Evolutionary conservation across 1,140 invertebrate genomes (phyloP).

Genomic region (Gryllus bimaculatus): DNA sequence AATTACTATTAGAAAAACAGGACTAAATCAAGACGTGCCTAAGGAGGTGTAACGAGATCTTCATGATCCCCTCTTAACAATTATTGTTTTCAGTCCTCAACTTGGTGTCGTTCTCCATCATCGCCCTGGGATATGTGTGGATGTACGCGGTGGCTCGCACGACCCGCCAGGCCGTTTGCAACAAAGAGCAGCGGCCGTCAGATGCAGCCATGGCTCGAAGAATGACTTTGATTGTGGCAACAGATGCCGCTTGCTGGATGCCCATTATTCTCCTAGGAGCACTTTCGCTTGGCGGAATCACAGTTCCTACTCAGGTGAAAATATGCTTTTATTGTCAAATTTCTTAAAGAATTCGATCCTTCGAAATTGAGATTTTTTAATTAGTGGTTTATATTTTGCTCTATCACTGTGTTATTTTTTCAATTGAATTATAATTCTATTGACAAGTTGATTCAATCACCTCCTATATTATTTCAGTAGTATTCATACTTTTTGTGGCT

Average conservation of each 20-base stretch:
- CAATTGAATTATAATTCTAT: too few species aligned
- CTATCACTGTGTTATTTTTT: too few species aligned
- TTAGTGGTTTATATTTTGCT: too few species aligned
- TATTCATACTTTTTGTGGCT: too few species aligned
- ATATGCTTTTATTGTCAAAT: too few species aligned
- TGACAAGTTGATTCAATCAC: too few species aligned
- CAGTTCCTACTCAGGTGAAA: slow-evolving; percentile 38
- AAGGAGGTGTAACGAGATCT: too few species aligned
- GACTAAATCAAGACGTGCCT: too few species aligned
- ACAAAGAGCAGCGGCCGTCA: slow-evolving; percentile 25
- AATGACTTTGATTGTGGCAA: slow-evolving; percentile 46
- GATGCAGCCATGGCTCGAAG: slow-evolving; percentile 43
- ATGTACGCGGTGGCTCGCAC: slow-evolving; percentile 45
- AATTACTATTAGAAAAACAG: too few species aligned
- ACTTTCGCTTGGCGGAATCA: slow-evolving; percentile 37
- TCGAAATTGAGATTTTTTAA: too few species aligned
- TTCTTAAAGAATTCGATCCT: too few species aligned
- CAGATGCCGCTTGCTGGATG: slow-evolving; percentile 48
- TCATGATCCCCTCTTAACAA: neutral
- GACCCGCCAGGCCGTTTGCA: slow-evolving; percentile 36
- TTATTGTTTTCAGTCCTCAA: slow-evolving; percentile 35
- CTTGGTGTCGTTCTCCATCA: slow-evolving; percentile 42
- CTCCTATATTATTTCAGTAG: too few species aligned
- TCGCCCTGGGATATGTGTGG: slow-evolving; percentile 44
- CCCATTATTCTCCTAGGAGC: slow-evolving; percentile 44